These are phyloP conservation scores for Nasonovia ribisnigri DNA, from an alignment of 2,888 invertebrate genomes.

Conservation along the genomic window DNA sequence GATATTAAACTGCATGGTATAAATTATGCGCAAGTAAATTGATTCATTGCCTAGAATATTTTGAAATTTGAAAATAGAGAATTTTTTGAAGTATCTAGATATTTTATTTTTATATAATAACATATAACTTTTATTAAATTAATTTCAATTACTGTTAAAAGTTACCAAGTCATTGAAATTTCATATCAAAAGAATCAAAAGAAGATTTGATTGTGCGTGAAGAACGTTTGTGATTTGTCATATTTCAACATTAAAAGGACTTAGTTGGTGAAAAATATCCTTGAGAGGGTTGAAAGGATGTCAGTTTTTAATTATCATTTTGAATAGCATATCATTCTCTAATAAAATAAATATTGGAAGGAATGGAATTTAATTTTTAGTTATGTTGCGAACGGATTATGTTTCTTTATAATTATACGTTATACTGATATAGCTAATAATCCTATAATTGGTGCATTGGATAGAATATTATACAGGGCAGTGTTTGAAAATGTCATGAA, in stretches of 20 bases:
- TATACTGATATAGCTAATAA: not conserved
- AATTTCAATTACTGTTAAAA: not conserved
- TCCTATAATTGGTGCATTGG: not conserved
- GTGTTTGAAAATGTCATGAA: not conserved
- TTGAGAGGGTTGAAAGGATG: not conserved
- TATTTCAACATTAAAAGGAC: not conserved
- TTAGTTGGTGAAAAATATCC: not conserved
- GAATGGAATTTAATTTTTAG: not conserved
- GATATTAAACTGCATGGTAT: not conserved
- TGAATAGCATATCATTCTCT: not conserved
- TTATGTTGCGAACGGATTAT: not conserved
- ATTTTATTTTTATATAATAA: not conserved
- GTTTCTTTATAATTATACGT: not conserved
- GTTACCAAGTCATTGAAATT: not conserved
- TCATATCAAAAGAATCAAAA: not conserved
- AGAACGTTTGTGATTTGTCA: not conserved
- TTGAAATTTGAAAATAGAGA: not conserved
- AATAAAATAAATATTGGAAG: not conserved
- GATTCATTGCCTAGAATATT: not conserved
- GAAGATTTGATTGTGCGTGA: not conserved
- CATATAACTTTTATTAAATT: not conserved
- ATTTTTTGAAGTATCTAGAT: not conserved
- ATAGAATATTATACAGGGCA: not conserved
- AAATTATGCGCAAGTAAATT: not conserved
- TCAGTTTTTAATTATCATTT: not conserved